Base-by-base conservation (phyloP, 2,888 invertebrate species). In the Heliconius ethilla region DNA sequence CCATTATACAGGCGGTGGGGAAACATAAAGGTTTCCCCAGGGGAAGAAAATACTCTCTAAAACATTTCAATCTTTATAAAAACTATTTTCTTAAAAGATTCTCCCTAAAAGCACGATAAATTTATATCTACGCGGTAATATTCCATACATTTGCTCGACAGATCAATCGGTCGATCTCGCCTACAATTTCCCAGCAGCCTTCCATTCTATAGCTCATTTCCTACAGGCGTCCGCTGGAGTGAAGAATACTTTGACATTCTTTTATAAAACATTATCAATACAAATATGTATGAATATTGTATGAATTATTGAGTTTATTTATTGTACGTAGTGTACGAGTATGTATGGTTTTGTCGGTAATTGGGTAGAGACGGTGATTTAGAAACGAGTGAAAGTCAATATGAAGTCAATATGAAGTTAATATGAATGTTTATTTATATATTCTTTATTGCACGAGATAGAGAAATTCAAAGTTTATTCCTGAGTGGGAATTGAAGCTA, bases 121-220 rank as follows among this genome's bases (percentile, higher is more conserved):
- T 55, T 22, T 11, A 15, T 51, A 69, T 69, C 25, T 70, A 45
- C 40, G 25, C 40, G 13, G 25, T 70, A 70, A 69, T 69, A 45
- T 45, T 27, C n/a, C 40, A 45, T n/a, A 45, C 22, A 55, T 70
- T 55, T 55, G 29, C 11, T 18, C 22, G 55, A 59, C 55, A 72
- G 70, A 72, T 55, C 70, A 72, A 72, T 59, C 70, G 70, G 11
- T 55, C 51, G 70, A 72, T 72, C 70, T 29, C 70, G 70, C 55
- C 33, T 29, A 72, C 70, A 72, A 72, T 72, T 72, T 72, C 70
- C 70, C 13, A 55, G 11, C 70, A 59, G 55, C 29, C 70, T 72
- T 72, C 70, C 70, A 72, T 72, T 51, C 33, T 55, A 72, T 72
- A 72, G 55, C 55, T 72, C 55, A 72, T 72, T 72, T 72, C 70